These are phyloP conservation scores for Natator depressus DNA, from an alignment of 2,113 vertebrate species.

Conservation along the genomic window DNA sequence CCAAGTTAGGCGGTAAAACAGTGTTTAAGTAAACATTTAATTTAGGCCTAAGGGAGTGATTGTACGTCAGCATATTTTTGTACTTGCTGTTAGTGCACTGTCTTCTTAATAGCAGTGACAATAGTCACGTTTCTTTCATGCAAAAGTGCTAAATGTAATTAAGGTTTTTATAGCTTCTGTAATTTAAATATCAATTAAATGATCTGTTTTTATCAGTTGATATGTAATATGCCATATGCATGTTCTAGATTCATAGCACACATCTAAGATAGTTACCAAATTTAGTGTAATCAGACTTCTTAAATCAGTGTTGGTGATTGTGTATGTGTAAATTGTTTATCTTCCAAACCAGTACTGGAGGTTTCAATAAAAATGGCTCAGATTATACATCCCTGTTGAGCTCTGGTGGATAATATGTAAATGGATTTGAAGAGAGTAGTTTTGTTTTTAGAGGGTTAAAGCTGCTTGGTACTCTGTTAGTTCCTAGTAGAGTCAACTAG, in stretches of 20 bases:
- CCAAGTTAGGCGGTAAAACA: background rate
- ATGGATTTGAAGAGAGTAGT: background rate
- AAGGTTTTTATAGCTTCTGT: background rate
- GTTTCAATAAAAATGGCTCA: background rate
- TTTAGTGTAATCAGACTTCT: background rate
- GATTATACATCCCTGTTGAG: background rate
- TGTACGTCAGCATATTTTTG: background rate
- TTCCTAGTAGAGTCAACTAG: background rate
- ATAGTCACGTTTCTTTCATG: background rate
- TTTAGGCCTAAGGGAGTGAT: background rate
- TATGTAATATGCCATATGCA: background rate
- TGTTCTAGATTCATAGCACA: background rate
- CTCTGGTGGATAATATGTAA: background rate
- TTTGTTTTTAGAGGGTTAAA: constrained; percentile 41
- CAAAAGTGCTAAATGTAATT: background rate
- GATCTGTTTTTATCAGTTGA: background rate
- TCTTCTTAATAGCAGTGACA: background rate
- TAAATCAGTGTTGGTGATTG: background rate
- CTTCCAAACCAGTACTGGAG: background rate
- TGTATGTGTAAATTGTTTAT: background rate
- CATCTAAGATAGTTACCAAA: background rate
- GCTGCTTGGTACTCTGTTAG: fast-evolving
- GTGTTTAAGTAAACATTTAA: background rate
- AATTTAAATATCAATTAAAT: background rate
- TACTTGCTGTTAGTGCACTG: background rate